Conservation (phyloP, 2,888 invertebrate species). For the Hyppa rectilinea region DNA sequence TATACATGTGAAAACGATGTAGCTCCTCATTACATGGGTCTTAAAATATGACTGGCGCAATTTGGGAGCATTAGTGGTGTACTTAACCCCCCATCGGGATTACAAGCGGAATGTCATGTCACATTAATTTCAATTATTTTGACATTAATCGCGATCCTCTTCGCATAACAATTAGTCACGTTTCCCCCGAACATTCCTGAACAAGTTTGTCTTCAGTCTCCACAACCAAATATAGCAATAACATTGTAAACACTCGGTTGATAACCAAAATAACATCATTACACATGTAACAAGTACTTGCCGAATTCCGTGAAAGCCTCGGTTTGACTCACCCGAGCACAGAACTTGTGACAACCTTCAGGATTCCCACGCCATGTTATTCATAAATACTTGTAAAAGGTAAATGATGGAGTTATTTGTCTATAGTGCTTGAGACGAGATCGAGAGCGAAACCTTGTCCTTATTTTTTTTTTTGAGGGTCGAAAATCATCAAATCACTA, state of each 20-base stretch:
- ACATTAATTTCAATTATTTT: too few relatives aligned
- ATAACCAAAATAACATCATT: conserved; percentile 49
- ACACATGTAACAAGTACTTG: conserved; percentile 34
- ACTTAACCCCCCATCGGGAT: too few relatives aligned
- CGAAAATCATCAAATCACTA: too few relatives aligned
- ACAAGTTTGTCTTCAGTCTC: conserved; percentile 12
- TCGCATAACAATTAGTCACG: conserved; percentile 22
- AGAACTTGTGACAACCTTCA: conserved; percentile 49
- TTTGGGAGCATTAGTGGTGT: too few relatives aligned
- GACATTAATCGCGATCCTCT: not conserved
- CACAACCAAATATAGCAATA: conserved; percentile 47
- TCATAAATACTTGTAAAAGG: conserved; percentile 13
- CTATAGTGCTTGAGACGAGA: conserved; percentile 23
- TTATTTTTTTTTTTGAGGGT: too few relatives aligned
- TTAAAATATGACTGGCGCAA: too few relatives aligned
- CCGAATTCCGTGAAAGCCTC: conserved; percentile 47
- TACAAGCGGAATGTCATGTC: too few relatives aligned
- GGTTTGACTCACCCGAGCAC: conserved; percentile 45
- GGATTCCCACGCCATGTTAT: conserved; percentile 43
- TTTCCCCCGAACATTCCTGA: conserved; percentile 8
- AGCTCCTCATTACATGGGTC: too few relatives aligned
- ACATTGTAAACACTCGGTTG: conserved; percentile 30
- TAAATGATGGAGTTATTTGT: conserved; percentile 16
- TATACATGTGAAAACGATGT: too few relatives aligned
- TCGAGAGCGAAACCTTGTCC: conserved; percentile 18